These are phyloP conservation scores for Spodoptera litura DNA, from an alignment of 1,140 invertebrate genomes.

Conservation along the genomic window DNA sequence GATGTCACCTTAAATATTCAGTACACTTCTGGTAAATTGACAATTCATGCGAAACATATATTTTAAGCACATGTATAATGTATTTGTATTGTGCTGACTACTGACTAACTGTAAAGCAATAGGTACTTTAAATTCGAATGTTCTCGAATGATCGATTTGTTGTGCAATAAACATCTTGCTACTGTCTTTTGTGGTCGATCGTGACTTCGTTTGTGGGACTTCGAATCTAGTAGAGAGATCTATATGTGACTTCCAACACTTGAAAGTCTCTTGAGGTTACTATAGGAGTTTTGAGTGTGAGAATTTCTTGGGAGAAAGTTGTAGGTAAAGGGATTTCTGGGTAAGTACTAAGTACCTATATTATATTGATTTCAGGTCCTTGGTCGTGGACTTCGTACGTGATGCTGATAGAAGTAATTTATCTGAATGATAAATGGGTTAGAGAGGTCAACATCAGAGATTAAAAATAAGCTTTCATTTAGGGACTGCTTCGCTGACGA, in stretches of 20 bases:
- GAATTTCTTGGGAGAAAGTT: too few species aligned
- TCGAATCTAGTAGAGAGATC: not conserved
- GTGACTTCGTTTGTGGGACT: not conserved
- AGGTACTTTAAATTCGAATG: not conserved
- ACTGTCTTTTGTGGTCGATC: not conserved
- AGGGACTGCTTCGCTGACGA: too few species aligned
- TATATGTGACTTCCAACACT: not conserved
- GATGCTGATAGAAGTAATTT: too few species aligned
- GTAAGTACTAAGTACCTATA: too few species aligned
- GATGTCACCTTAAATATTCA: not conserved
- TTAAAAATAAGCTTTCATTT: too few species aligned
- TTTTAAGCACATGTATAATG: constrained; percentile 38
- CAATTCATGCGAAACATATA: constrained; percentile 10
- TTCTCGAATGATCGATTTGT: constrained; percentile 31
- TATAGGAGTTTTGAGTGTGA: not conserved
- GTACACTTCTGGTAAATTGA: not conserved
- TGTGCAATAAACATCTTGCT: constrained; percentile 19
- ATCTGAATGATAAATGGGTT: too few species aligned
- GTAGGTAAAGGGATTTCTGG: too few species aligned
- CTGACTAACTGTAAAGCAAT: constrained; percentile 42
- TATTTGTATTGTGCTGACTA: constrained; percentile 18
- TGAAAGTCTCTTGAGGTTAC: too few species aligned
- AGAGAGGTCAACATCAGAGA: too few species aligned
- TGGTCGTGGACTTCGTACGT: too few species aligned
- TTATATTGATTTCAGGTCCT: too few species aligned